Conservation (phyloP, 2,888 invertebrate species). For the Magallana nippona region DNA sequence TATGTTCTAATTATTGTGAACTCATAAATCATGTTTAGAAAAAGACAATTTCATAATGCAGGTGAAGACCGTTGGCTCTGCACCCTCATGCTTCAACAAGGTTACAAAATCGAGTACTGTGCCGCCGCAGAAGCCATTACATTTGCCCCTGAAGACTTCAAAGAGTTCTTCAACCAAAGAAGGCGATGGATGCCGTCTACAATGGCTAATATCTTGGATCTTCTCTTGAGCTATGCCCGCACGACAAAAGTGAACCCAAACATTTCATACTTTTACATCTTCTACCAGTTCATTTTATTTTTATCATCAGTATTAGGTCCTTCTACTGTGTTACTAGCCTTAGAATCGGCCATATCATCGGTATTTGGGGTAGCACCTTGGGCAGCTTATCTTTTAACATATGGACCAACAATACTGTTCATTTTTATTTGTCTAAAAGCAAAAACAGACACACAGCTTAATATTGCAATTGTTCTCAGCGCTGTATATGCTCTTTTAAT, state of each 20-base stretch:
- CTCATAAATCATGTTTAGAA: no score
- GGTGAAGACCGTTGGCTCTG: slow-evolving; percentile 99
- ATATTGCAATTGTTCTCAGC: slow-evolving; percentile 78
- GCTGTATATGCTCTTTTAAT: slow-evolving; percentile 97
- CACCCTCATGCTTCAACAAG: slow-evolving; percentile 95
- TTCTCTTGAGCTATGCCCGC: slow-evolving; percentile 89
- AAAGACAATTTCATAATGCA: slow-evolving; percentile 66
- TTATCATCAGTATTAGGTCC: slow-evolving; percentile 63
- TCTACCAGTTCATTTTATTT: slow-evolving; percentile 69
- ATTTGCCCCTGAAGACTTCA: slow-evolving; percentile 95
- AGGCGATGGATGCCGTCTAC: slow-evolving; percentile 99
- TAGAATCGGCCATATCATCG: slow-evolving; percentile 54
- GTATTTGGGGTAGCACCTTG: slow-evolving; percentile 81
- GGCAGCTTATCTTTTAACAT: slow-evolving; percentile 96
- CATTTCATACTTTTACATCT: slow-evolving; percentile 85
- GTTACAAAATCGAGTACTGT: slow-evolving; percentile 98
- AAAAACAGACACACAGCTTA: slow-evolving; percentile 92
- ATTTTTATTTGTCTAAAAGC: slow-evolving; percentile 95
- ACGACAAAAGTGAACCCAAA: slow-evolving; percentile 98
- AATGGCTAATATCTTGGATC: slow-evolving; percentile 98
- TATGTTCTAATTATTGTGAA: no score
- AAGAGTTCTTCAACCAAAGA: slow-evolving; percentile 98
- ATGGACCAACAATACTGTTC: slow-evolving; percentile 93
- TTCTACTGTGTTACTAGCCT: slow-evolving; percentile 57
- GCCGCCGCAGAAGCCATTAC: slow-evolving; percentile 99